Evolutionary conservation across 1,140 invertebrate genomes (phyloP), one percentile per base, ranked within the genome.

Genomic region (Aphaenogaster floridana): DNA sequence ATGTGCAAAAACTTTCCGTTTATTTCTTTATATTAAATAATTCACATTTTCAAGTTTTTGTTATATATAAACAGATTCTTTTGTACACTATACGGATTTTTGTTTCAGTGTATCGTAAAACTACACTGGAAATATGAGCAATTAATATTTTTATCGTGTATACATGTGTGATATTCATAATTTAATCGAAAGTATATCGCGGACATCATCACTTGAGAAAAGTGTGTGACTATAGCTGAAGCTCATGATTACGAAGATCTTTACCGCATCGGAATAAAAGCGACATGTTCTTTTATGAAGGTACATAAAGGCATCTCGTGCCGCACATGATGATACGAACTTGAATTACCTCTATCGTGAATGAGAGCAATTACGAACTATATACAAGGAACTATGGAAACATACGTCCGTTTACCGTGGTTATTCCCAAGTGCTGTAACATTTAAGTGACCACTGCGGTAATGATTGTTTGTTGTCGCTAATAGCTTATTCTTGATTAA

Each of bases 231-330:
- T 52, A 81, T 15, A 66, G 3, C 48, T 54, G 21, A 54, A 57
- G n/a, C 13, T 42, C 21, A 54, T 71, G 48, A 69, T 69, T 69
- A 69, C 21, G 8, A 69, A 45, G 63, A 42, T 57, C 64, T 81
- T 81, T 69, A 80, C 59, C 45, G 11, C 36, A 42, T 69, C 3
- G 64, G 21, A 69, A 69, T 81, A 81, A 81, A 81, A 69, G 57
- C 28, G 28, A n/a, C 28, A 42, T 64, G 17, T 9, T 28, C 50
- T 69, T 81, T 81, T 57, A 80, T 63, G 83, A 77, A 61, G 52
- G 28, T 15, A 17, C 50, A 59, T 69, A 86, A 80, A 86, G 84
- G 4, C 39, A 85, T 59, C 34, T 36, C 28, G 8, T 2, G 45
- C 21, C 42, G 68, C 17, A 50, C 63, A 13, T 61, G 68, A 79